These are phyloP conservation scores for Okapia johnstoni DNA, from an alignment of 2,113 vertebrate species.

Conservation along the genomic window DNA sequence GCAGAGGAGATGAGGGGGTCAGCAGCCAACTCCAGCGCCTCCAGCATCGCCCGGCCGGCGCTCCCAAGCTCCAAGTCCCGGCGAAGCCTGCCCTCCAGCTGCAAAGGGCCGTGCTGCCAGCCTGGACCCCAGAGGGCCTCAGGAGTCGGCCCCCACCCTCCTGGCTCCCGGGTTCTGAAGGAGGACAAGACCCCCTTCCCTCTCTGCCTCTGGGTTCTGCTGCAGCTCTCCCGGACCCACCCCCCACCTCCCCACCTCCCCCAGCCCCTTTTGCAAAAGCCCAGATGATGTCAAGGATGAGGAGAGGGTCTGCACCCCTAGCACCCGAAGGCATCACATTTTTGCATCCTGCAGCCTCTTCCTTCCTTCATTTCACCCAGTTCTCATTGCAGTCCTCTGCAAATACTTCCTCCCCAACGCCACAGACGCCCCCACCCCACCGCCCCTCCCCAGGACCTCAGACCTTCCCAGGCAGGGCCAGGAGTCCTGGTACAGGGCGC, in stretches of 20 bases:
- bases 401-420: neutral
- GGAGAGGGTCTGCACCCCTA: neutral
- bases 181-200: neutral
- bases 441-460: neutral
- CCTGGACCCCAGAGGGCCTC: conserved; percentile 49
- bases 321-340: conserved; percentile 29
- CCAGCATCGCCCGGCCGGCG: neutral
- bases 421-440: neutral
- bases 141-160: neutral
- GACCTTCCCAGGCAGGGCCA: neutral
- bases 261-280: neutral
- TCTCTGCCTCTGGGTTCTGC: neutral
- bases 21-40: neutral
- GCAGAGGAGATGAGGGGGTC: neutral
- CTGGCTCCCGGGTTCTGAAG: neutral
- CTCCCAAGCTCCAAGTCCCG: neutral
- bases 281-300: neutral
- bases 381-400: neutral
- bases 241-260: neutral
- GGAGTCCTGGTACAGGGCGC: neutral
- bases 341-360: conserved; percentile 3
- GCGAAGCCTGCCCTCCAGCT: neutral
- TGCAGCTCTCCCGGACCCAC: fast-evolving
- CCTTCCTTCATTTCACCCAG: neutral
- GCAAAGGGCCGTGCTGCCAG: neutral